These are phyloP conservation scores for Montipora efflorescens DNA, from an alignment of 64 coral and sea anemone species.

Conservation along the genomic window DNA sequence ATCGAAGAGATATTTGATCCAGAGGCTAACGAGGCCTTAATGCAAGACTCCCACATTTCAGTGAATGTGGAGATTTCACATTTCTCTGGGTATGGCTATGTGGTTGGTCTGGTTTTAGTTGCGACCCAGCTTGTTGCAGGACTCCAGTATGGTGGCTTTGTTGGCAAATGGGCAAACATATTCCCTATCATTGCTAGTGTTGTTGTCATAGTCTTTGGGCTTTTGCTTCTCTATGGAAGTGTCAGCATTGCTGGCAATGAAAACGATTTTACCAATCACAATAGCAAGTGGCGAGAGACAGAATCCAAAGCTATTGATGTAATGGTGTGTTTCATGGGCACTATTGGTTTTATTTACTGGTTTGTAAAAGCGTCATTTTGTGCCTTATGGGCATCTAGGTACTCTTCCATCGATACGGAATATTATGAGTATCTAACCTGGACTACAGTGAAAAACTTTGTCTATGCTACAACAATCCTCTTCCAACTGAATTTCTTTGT, in stretches of 20 bases:
- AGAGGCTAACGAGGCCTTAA: background rate
- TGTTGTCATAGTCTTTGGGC: constrained; percentile 66
- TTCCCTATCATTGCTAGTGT: constrained; percentile 77
- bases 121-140: constrained; percentile 71
- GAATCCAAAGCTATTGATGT: constrained; percentile 90
- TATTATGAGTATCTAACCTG: constrained; percentile 54
- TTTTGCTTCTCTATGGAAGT: constrained; percentile 46
- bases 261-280: background rate
- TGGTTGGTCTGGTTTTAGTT: constrained; percentile 64
- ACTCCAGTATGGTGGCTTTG: constrained; percentile 77
- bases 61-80: constrained; percentile 62
- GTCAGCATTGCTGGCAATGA: background rate
- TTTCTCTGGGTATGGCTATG: constrained; percentile 78
- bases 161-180: constrained; percentile 84
- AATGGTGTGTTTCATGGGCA: constrained; percentile 88
- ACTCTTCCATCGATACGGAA: background rate
- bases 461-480: constrained; percentile 64
- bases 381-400: constrained; percentile 26
- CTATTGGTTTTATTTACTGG: constrained; percentile 77
- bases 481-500: constrained; percentile 90
- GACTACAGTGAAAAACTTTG: constrained; percentile 67
- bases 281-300: constrained; percentile 78
- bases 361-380: constrained; percentile 81
- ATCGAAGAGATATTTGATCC: constrained; percentile 12
- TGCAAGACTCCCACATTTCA: background rate